phyloP scores from a whole-genome alignment of 2,888 invertebrate species.

The Gymnosoma rotundatum region DNA sequence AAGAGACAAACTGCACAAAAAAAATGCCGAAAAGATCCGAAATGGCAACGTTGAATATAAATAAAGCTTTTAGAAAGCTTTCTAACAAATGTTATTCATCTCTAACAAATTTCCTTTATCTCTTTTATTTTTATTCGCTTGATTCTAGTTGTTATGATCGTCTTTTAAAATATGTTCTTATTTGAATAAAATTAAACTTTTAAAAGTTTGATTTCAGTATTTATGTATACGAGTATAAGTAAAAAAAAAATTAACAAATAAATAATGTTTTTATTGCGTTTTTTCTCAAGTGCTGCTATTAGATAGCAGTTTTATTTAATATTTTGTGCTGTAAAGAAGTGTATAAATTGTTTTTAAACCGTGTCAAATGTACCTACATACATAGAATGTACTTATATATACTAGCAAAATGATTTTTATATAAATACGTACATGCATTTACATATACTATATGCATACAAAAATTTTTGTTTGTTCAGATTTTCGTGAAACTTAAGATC shows the following conservation, averaged over 20 bases:
- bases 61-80: constrained; percentile 45
- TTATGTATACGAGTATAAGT: too few species aligned
- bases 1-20: too few species aligned
- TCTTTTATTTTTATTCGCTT: too few species aligned
- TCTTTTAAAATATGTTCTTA: neutral
- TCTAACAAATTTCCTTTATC: neutral
- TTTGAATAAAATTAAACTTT: too few species aligned
- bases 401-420: neutral
- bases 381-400: too few species aligned
- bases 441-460: too few species aligned
- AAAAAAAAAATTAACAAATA: neutral
- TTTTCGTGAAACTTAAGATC: constrained; percentile 2
- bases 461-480: neutral
- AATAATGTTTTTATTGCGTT: neutral
- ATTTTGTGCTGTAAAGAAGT: constrained; percentile 48
- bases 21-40: too few species aligned
- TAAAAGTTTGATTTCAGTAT: too few species aligned
- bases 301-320: constrained; percentile 39
- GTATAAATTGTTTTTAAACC: constrained; percentile 27
- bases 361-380: neutral
- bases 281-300: constrained; percentile 30
- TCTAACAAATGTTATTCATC: constrained; percentile 2
- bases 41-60: constrained; percentile 1
- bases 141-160: neutral
- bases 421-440: neutral